Evolutionary conservation across 2,113 vertebrate genomes (phyloP).

Genomic region (Cervus canadensis): DNA sequence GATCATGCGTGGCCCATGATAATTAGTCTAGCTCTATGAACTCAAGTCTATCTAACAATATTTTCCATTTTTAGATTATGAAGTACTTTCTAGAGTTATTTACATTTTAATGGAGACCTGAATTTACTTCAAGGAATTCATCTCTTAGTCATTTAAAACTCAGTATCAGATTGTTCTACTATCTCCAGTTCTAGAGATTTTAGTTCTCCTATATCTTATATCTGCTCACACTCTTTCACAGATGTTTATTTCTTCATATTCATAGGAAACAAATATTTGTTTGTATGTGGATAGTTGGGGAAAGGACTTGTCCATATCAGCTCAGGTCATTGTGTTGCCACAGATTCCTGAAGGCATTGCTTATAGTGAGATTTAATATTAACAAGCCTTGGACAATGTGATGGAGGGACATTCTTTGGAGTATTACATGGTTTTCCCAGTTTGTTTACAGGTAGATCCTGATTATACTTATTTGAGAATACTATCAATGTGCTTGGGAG

Average conservation of each 20-base stretch:
- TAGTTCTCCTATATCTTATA: neutral
- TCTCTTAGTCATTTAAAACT: neutral
- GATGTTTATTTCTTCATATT: neutral
- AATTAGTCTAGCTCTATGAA: neutral
- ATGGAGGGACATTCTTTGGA: neutral
- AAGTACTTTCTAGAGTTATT: neutral
- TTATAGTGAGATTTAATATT: neutral
- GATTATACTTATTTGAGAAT: slow-evolving; percentile 1
- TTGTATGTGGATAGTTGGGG: neutral
- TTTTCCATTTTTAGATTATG: slow-evolving; percentile 15
- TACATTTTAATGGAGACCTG: neutral
- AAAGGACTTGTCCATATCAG: neutral
- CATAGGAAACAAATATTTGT: neutral
- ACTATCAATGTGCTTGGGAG: neutral
- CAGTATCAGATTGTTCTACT: neutral
- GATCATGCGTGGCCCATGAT: neutral
- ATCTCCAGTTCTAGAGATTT: neutral
- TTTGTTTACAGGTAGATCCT: neutral
- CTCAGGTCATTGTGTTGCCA: neutral
- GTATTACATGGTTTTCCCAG: neutral
- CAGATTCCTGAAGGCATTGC: neutral
- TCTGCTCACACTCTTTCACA: neutral
- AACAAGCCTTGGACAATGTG: neutral
- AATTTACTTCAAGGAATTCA: neutral
- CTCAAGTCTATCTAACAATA: neutral